phyloP scores from a whole-genome alignment of 2,888 invertebrate species.

The Beris morrisii region DNA sequence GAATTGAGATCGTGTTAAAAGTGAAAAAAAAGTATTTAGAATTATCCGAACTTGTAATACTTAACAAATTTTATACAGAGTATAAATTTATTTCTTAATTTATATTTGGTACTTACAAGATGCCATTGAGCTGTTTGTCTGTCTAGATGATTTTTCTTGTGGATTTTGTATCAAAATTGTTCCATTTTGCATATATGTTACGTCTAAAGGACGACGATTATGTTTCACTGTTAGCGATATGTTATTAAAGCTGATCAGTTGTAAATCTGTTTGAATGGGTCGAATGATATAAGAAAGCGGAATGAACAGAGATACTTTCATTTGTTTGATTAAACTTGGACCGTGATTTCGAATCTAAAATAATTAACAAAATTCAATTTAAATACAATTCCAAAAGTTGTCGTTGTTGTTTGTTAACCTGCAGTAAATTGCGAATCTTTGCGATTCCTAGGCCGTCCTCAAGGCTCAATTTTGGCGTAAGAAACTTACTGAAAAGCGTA shows the following conservation, averaged over 20 bases:
- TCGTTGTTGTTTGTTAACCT: slow-evolving; percentile 41
- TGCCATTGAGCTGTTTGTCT: not conserved
- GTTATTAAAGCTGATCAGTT: slow-evolving; percentile 50
- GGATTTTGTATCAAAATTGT: slow-evolving; percentile 49
- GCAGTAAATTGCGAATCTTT: slow-evolving; percentile 50
- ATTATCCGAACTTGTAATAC: too few species aligned
- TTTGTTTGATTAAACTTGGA: slow-evolving; percentile 51
- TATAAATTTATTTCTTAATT: too few species aligned
- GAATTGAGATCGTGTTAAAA: too few species aligned
- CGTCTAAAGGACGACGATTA: slow-evolving; percentile 47
- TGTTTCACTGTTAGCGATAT: slow-evolving; percentile 51
- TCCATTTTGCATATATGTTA: slow-evolving; percentile 51
- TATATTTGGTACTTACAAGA: too few species aligned
- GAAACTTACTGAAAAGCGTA: slow-evolving; percentile 45
- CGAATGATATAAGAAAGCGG: slow-evolving; percentile 51
- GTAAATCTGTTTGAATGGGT: slow-evolving; percentile 46
- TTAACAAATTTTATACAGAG: too few species aligned
- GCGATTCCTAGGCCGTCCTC: slow-evolving; percentile 48
- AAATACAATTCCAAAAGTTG: not conserved
- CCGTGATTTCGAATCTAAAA: slow-evolving; percentile 52
- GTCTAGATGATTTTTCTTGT: slow-evolving; percentile 43
- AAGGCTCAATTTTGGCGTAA: slow-evolving; percentile 48
- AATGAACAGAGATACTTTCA: slow-evolving; percentile 50
- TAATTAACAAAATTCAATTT: not conserved
- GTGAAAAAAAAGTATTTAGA: too few species aligned